Evolutionary conservation across 2,113 vertebrate species (phyloP).

Genomic region (Ardeotis arabs): DNA sequence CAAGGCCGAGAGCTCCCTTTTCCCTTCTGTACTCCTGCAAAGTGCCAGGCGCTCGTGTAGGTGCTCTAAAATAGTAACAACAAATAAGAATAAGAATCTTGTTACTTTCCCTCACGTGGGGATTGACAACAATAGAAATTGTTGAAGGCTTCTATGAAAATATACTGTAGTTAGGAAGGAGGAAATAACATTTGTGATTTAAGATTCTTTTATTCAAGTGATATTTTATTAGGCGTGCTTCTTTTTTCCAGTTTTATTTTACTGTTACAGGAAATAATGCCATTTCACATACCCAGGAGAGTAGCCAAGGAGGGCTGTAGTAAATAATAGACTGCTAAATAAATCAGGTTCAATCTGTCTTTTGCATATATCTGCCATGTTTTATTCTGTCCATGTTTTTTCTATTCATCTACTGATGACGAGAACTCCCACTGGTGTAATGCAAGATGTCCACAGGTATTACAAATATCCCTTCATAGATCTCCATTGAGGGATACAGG

Average conservation of each 20-base stretch:
- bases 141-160: constrained; percentile 25
- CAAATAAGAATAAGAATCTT: constrained; percentile 33
- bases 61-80: neutral
- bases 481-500: constrained; percentile 64
- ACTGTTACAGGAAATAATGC: constrained; percentile 46
- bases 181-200: constrained; percentile 42
- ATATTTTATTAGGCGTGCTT: neutral
- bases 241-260: constrained; percentile 37
- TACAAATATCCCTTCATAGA: constrained; percentile 71
- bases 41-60: neutral
- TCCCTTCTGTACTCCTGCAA: neutral
- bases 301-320: neutral
- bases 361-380: constrained; percentile 66
- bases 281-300: constrained; percentile 37
- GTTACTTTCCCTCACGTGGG: neutral
- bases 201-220: constrained; percentile 13
- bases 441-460: constrained; percentile 68
- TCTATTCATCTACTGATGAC: constrained; percentile 61
- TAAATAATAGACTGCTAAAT: constrained; percentile 54
- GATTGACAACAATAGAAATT: constrained; percentile 10
- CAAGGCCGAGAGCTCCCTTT: neutral
- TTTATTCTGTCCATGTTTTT: constrained; percentile 68
- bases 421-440: constrained; percentile 70
- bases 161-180: constrained; percentile 34
- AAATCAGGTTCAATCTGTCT: constrained; percentile 65